Evolutionary conservation across 2,797 vertebrate species (phyloP).

Genomic region (Moxostoma hubbsi): DNA sequence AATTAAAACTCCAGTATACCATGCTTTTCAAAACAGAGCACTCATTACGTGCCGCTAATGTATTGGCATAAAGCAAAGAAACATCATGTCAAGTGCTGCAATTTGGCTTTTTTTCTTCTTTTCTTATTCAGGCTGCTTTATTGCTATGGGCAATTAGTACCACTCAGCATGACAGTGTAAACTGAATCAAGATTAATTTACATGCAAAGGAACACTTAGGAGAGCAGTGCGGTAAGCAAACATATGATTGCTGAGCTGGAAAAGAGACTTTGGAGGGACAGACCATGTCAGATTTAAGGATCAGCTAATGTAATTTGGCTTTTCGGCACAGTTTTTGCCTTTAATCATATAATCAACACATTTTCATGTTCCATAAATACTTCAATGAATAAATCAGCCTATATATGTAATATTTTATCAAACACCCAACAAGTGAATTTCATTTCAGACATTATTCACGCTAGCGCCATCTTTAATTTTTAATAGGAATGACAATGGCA

Average conservation of each 20-base stretch:
- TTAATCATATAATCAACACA: too few species aligned
- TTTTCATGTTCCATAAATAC: too few species aligned
- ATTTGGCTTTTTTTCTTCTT: constrained; percentile 80
- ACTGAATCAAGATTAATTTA: constrained; percentile 99
- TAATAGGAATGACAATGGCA: too few species aligned
- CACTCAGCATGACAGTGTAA: constrained; percentile 99
- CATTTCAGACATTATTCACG: too few species aligned
- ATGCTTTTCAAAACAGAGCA: constrained; percentile 97
- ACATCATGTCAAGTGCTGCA: constrained; percentile 97
- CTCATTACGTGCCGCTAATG: constrained; percentile 98
- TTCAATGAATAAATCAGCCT: too few species aligned
- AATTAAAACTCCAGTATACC: constrained; percentile 98
- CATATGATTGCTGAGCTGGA: constrained; percentile 92
- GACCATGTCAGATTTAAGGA: constrained; percentile 85
- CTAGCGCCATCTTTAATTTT: too few species aligned
- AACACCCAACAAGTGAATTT: too few species aligned
- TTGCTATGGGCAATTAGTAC: constrained; percentile 99
- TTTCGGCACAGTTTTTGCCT: too few species aligned
- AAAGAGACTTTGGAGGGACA: constrained; percentile 76
- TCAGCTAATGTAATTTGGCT: constrained; percentile 95
- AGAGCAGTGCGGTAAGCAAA: constrained; percentile 97
- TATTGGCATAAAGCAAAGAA: constrained; percentile 98
- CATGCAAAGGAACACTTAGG: constrained; percentile 99
- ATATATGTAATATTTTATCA: too few species aligned
- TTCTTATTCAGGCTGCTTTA: constrained; percentile 95